A percentile compares a stretch with the other conserved stretches of the same genome.
phyloP scores from a whole-genome alignment of 2,113 vertebrate species.

The Paramisgurnus dabryanus region DNA sequence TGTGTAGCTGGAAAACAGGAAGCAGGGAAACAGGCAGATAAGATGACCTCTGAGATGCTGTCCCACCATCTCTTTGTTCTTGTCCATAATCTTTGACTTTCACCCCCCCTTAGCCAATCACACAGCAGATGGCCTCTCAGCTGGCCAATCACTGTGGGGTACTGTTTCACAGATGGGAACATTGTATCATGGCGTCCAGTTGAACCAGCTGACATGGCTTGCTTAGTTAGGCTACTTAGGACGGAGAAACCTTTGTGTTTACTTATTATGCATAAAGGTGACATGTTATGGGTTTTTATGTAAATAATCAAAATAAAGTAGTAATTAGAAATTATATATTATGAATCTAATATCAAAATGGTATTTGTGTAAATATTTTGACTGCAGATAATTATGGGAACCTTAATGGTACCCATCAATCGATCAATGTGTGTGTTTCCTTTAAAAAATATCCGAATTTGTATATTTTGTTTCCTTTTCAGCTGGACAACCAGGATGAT shows the following conservation, averaged over 20 bases:
- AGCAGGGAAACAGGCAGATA: constrained; percentile 67
- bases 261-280: background rate
- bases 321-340: too few relatives aligned
- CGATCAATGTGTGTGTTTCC: background rate
- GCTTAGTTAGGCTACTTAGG: background rate
- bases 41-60: constrained; percentile 61
- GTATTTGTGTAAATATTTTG: too few relatives aligned
- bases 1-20: constrained; percentile 72
- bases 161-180: constrained; percentile 27
- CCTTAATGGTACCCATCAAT: too few relatives aligned
- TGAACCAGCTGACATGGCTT: constrained; percentile 11
- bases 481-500: constrained; percentile 66
- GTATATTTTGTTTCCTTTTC: constrained; percentile 38
- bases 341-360: too few relatives aligned
- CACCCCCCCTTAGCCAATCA: constrained; percentile 51
- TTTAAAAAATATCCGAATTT: background rate
- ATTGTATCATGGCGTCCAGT: constrained; percentile 32
- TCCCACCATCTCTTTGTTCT: constrained; percentile 48
- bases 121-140: constrained; percentile 47
- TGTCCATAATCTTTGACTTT: constrained; percentile 47
- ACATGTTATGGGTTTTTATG: background rate
- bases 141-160: constrained; percentile 39
- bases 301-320: too few relatives aligned
- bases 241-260: background rate
- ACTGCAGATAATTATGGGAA: too few relatives aligned